These are phyloP conservation scores for Dione vanillae DNA, from an alignment of 2,888 invertebrate genomes.

Conservation along the genomic window DNA sequence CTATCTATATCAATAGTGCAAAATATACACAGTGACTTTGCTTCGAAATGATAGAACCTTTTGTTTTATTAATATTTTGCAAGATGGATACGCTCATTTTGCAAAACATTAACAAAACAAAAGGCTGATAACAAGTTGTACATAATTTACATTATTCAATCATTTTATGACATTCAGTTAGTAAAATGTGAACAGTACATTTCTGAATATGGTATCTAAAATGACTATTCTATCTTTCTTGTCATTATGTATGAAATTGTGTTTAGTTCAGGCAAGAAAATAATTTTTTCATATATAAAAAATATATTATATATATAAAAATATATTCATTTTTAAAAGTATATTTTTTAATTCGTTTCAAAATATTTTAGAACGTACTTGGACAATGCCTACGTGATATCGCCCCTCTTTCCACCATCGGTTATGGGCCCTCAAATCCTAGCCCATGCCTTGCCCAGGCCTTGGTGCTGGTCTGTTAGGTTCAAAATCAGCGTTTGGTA, in stretches of 20 bases:
- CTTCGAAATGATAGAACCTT: neutral
- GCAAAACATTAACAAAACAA: neutral
- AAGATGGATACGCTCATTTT: neutral
- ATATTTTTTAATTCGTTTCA: neutral
- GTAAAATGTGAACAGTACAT: neutral
- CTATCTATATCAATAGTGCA: neutral
- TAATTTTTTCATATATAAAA: neutral
- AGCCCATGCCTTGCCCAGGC: neutral
- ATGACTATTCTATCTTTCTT: neutral
- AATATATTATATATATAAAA: neutral
- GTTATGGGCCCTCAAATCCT: neutral
- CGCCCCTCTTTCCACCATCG: neutral
- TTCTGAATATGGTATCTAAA: neutral
- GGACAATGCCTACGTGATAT: neutral
- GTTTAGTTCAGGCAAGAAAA: neutral
- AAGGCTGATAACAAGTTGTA: neutral
- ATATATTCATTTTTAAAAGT: neutral
- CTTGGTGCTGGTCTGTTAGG: constrained; percentile 21
- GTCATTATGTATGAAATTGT: neutral
- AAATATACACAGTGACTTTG: neutral
- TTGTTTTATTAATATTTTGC: neutral
- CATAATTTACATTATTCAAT: neutral
- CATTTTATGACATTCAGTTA: neutral
- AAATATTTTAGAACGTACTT: neutral
- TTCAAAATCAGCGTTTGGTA: constrained; percentile 5